Conservation (phyloP, 2,797 vertebrate species). For the Acanthopagrus latus region DNA sequence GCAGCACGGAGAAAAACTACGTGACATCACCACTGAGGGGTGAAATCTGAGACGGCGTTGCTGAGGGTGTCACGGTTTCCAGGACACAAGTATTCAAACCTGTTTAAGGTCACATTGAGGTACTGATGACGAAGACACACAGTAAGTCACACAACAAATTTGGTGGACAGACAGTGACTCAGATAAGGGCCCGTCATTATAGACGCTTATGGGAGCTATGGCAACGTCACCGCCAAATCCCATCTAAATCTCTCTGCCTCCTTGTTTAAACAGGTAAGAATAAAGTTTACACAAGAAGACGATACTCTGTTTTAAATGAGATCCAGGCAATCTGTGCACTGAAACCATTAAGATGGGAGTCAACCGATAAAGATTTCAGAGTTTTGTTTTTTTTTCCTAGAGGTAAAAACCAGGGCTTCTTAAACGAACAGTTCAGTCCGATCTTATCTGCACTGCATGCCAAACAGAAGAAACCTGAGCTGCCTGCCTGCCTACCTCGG, state of each 20-base stretch:
- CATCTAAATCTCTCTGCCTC: neutral
- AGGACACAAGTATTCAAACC: slow-evolving; percentile 49
- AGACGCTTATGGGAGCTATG: neutral
- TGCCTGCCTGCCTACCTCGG: slow-evolving; percentile 23
- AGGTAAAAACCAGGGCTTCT: slow-evolving; percentile 55
- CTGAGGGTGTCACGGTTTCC: slow-evolving; percentile 23
- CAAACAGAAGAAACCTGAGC: slow-evolving; percentile 75
- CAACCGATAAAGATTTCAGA: slow-evolving; percentile 51
- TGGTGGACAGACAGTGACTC: slow-evolving; percentile 21
- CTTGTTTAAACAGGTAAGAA: neutral
- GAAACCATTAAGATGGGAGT: slow-evolving; percentile 41
- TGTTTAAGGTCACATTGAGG: slow-evolving; percentile 57
- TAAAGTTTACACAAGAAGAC: neutral
- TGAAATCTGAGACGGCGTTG: slow-evolving; percentile 56
- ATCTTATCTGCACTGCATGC: slow-evolving; percentile 68
- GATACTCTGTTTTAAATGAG: slow-evolving; percentile 47
- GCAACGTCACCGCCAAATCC: neutral
- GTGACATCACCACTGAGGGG: slow-evolving; percentile 31
- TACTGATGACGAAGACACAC: slow-evolving; percentile 40
- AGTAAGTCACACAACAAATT: slow-evolving; percentile 37
- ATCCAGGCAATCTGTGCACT: slow-evolving; percentile 53
- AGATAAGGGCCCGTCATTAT: slow-evolving; percentile 12
- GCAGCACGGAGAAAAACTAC: slow-evolving; percentile 6
- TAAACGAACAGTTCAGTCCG: slow-evolving; percentile 62
- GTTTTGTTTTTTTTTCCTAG: slow-evolving; percentile 46